Percentiles rank a stretch among this genome's conserved stretches.
Evolutionary conservation across 2,888 invertebrate genomes (phyloP).

Genomic region (Tiliacea aurago): DNA sequence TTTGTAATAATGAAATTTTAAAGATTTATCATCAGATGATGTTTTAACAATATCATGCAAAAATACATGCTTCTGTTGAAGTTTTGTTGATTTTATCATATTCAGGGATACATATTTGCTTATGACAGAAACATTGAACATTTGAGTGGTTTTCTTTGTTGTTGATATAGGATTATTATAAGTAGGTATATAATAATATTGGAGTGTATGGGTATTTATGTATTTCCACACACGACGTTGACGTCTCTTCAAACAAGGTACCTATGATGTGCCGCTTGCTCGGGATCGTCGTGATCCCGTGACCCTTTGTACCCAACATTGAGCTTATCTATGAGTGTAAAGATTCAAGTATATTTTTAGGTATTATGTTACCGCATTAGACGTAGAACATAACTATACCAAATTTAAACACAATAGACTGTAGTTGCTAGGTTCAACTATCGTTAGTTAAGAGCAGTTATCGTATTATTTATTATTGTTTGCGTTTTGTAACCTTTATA

Average conservation of each 20-base stretch:
- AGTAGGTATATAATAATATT: not conserved
- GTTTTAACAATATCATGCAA: no score
- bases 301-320: not conserved
- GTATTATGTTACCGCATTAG: not conserved
- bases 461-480: slow-evolving; percentile 59
- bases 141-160: slow-evolving; percentile 4
- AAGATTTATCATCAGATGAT: no score
- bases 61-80: not conserved
- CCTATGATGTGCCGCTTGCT: not conserved
- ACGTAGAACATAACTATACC: slow-evolving; percentile 26
- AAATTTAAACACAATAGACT: slow-evolving; percentile 18
- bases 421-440: slow-evolving; percentile 21
- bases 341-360: slow-evolving; percentile 6
- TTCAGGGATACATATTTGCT: not conserved
- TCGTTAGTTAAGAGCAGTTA: slow-evolving; percentile 26
- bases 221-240: no score
- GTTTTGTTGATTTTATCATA: not conserved
- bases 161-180: slow-evolving; percentile 4
- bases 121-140: not conserved
- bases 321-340: not conserved
- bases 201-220: not conserved
- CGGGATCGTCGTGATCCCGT: not conserved
- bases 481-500: slow-evolving; percentile 45
- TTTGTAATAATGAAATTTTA: slow-evolving; percentile 5
- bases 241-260: not conserved